Base-by-base conservation (phyloP, 1,140 invertebrate genomes). In the Caenorhabditis tropicalis region DNA sequence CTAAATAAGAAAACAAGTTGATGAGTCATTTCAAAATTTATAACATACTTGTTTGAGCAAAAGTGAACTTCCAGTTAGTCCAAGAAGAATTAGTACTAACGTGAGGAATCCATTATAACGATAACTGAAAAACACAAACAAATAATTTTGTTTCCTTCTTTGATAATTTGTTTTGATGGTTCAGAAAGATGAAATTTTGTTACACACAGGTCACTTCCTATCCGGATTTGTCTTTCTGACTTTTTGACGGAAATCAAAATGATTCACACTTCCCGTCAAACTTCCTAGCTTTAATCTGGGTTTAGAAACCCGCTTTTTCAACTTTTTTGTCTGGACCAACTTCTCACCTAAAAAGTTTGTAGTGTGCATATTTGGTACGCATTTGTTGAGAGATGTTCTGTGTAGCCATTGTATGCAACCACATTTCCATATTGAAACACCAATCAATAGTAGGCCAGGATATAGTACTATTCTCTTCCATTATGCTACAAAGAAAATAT, bases 71-170 rank as follows among this genome's bases (percentile, higher is more conserved):
- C 89, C 89, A 31, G 88, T 82, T n/a, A 90, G 80, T n/a, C 89
- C 89, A 65, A 90, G 90, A 39, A 82, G 86, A 6, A 88, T 88
- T n/a, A 90, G 48, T 12, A 89, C 49, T 49, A 85, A 87, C 7
- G 89, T 91, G 31, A 90, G 53, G 10, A 90, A 51, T 33, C 89
- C 89, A 81, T 90, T 90, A 49, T 89, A 85, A 24, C 74, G 46
- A 84, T 89, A 89, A 49, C 87, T 88, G 86, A 90, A 90, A 53
- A 27, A 70, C 2, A 19, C 36, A 70, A 7, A 58, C 27, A n/a
- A n/a, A n/a, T n/a, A n/a, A n/a, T n/a, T n/a, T n/a, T n/a, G n/a
- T n/a, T n/a, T n/a, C n/a, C n/a, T n/a, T n/a, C n/a, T n/a, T n/a
- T n/a, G n/a, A n/a, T n/a, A n/a, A n/a, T n/a, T n/a, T n/a, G n/a